Conservation (phyloP, 2,113 vertebrate genomes). For the Oncorhynchus keta region DNA sequence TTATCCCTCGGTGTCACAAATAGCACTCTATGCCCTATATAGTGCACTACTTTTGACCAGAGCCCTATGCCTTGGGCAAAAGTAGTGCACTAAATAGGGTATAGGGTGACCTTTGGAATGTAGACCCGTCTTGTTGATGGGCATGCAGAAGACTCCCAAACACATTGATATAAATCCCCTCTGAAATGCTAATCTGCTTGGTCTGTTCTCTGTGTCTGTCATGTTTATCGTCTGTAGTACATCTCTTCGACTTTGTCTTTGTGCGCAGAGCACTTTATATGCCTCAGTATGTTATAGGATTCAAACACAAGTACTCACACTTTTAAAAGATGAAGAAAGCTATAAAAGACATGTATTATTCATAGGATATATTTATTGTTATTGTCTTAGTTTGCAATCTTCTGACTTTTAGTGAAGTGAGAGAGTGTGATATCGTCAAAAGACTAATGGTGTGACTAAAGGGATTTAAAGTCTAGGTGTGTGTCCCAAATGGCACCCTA, state of each 20-base stretch:
- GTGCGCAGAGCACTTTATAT: constrained; percentile 41
- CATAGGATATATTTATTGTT: constrained; percentile 46
- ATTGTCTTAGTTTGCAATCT: constrained; percentile 52
- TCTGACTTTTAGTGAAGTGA: constrained; percentile 32
- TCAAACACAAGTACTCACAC: not conserved
- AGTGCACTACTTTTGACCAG: too few species aligned
- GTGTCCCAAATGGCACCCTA: too few species aligned
- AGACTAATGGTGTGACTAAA: not conserved
- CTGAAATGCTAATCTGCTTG: constrained; percentile 36
- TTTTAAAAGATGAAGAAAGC: constrained; percentile 48
- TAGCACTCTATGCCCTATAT: too few species aligned
- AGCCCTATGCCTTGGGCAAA: too few species aligned
- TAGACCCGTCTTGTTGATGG: not conserved
- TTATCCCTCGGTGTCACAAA: constrained; percentile 13
- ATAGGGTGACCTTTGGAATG: too few species aligned
- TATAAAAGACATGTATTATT: constrained; percentile 41
- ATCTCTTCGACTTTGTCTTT: constrained; percentile 50
- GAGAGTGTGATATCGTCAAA: not conserved
- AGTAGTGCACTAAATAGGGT: too few species aligned
- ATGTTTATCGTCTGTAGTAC: constrained; percentile 52
- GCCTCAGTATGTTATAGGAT: constrained; percentile 12
- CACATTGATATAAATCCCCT: constrained; percentile 18
- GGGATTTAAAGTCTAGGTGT: too few species aligned
- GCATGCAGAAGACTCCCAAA: constrained; percentile 3
- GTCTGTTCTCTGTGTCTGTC: constrained; percentile 13